Conservation (phyloP, 2,113 vertebrate genomes). For the Silurus meridionalis region DNA sequence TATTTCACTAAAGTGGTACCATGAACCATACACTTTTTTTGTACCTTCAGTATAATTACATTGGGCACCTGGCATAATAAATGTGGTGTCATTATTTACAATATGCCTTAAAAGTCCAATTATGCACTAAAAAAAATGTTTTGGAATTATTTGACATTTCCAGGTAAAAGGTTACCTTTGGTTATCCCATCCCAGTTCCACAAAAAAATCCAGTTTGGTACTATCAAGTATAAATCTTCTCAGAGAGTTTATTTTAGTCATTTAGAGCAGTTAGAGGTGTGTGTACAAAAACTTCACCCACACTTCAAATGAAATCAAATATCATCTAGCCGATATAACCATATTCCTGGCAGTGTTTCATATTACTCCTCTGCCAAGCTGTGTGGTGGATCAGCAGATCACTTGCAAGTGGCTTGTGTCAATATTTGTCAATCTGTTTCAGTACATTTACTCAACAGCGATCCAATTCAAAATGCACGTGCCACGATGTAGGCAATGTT, state of each 20-base stretch:
- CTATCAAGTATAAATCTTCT: background rate
- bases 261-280: too few species aligned
- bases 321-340: background rate
- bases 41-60: background rate
- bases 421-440: conserved; percentile 5
- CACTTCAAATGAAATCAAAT: background rate
- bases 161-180: background rate
- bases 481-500: background rate
- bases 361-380: background rate
- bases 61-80: background rate
- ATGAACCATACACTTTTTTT: background rate
- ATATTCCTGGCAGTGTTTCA: background rate
- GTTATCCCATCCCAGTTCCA: background rate
- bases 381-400: background rate
- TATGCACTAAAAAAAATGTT: background rate
- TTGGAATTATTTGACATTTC: background rate
- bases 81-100: background rate
- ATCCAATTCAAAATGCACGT: background rate
- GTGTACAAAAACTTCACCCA: background rate
- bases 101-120: background rate
- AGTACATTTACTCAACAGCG: background rate
- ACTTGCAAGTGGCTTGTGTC: background rate
- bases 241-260: background rate
- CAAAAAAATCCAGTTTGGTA: background rate
- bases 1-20: background rate